These are phyloP conservation scores for Phalangium opilio DNA, from an alignment of 2,888 invertebrate genomes.

Conservation along the genomic window DNA sequence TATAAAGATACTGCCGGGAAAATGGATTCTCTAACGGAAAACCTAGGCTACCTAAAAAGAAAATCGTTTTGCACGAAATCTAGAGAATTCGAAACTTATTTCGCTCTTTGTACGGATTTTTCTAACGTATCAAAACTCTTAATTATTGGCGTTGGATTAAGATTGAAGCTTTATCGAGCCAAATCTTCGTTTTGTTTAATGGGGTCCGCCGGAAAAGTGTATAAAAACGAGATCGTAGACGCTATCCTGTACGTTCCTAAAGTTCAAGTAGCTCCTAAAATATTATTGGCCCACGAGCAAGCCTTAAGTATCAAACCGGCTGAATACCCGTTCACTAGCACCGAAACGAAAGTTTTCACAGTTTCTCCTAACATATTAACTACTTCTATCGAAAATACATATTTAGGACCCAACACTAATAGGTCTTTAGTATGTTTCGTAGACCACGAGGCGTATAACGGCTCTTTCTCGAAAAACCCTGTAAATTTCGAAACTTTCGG, in stretches of 20 bases:
- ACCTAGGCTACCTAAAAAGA: no score
- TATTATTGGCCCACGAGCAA: slow-evolving; percentile 22
- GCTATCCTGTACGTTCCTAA: slow-evolving; percentile 19
- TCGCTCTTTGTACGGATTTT: slow-evolving; percentile 10
- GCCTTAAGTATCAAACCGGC: slow-evolving; percentile 17
- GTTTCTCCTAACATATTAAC: slow-evolving; percentile 21
- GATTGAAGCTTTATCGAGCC: slow-evolving; percentile 8
- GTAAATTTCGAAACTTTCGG: slow-evolving; percentile 21
- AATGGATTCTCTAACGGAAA: no score
- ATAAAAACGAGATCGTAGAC: slow-evolving; percentile 18
- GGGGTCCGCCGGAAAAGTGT: not conserved
- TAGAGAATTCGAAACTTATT: slow-evolving; percentile 7
- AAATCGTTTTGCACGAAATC: no score
- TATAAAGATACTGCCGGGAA: no score
- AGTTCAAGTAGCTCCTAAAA: slow-evolving; percentile 17
- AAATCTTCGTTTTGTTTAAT: slow-evolving; percentile 11
- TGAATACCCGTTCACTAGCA: slow-evolving; percentile 18
- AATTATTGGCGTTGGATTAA: slow-evolving; percentile 7
- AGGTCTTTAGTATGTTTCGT: slow-evolving; percentile 24
- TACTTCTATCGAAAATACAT: slow-evolving; percentile 25
- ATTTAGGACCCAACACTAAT: slow-evolving; percentile 25
- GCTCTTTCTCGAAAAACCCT: slow-evolving; percentile 17
- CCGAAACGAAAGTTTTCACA: slow-evolving; percentile 19
- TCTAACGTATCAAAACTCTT: slow-evolving; percentile 7
- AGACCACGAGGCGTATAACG: slow-evolving; percentile 18